Evolutionary conservation across 2,797 vertebrate species (phyloP).

Genomic region (Neosilurus hyrtlii): DNA sequence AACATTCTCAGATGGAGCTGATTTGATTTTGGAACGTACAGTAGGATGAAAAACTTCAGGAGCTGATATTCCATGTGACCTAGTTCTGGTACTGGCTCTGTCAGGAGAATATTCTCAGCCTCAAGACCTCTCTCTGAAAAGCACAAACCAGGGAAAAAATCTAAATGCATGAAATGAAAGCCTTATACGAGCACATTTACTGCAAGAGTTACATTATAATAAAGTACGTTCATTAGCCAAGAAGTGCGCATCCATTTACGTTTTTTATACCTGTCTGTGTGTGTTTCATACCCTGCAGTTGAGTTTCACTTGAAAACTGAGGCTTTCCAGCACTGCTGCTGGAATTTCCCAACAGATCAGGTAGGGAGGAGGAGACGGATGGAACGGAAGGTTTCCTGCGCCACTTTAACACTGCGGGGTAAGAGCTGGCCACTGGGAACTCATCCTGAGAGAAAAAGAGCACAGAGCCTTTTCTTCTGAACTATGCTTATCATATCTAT

Average conservation of each 20-base stretch:
- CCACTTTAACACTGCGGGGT: slow-evolving; percentile 84
- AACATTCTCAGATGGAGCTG: neutral
- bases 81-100: slow-evolving; percentile 73
- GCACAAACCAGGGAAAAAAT: slow-evolving; percentile 20
- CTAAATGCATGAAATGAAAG: neutral
- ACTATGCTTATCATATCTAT: neutral
- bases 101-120: slow-evolving; percentile 71
- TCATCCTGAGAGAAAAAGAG: slow-evolving; percentile 64
- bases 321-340: slow-evolving; percentile 74
- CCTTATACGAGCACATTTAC: neutral
- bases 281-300: slow-evolving; percentile 68
- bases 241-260: neutral
- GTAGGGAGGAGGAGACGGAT: slow-evolving; percentile 82
- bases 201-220: neutral
- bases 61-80: slow-evolving; percentile 80
- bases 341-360: slow-evolving; percentile 80
- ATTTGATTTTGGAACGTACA: slow-evolving; percentile 71
- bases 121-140: slow-evolving; percentile 74
- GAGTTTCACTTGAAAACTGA: slow-evolving; percentile 76
- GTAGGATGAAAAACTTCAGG: slow-evolving; percentile 83
- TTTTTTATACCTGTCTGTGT: neutral
- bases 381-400: slow-evolving; percentile 81
- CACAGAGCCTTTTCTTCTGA: neutral
- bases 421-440: slow-evolving; percentile 77
- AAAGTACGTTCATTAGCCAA: neutral